Evolutionary conservation across 2,797 vertebrate species (phyloP).

Genomic region (Chaetophractus vellerosus): DNA sequence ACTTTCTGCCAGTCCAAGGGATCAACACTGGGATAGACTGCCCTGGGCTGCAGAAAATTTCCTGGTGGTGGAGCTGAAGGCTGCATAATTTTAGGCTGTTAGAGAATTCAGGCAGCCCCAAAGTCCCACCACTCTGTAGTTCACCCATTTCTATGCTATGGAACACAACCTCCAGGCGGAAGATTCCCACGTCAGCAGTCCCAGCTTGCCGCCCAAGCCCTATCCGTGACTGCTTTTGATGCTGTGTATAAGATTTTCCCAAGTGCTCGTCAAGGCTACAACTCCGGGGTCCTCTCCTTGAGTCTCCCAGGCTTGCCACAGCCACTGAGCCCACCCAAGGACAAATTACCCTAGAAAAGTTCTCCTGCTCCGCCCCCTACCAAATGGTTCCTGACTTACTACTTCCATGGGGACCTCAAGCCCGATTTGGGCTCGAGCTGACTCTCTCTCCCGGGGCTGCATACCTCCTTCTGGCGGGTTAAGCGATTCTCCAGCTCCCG

Average conservation of each 20-base stretch:
- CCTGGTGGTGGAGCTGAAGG: not conserved
- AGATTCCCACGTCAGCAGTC: rapidly evolving
- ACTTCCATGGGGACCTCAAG: not conserved
- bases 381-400: rapidly evolving
- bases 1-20: not conserved
- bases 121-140: not conserved
- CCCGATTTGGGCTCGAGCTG: rapidly evolving
- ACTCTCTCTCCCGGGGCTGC: not conserved
- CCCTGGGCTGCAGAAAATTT: not conserved
- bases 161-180: not conserved
- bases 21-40: not conserved
- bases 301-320: not conserved
- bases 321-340: not conserved
- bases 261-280: not conserved
- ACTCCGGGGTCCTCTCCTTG: not conserved
- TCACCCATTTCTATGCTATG: not conserved
- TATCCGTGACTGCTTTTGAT: not conserved
- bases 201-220: not conserved
- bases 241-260: not conserved
- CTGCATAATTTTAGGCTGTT: not conserved
- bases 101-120: not conserved
- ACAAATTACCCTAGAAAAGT: rapidly evolving
- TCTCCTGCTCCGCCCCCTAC: rapidly evolving
- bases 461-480: constrained; percentile 83
- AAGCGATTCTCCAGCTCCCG: constrained; percentile 79